Percentiles rank a stretch among this genome's conserved stretches.
phyloP scores from a whole-genome alignment of 2,888 invertebrate genomes.

The Athalia rosae region DNA sequence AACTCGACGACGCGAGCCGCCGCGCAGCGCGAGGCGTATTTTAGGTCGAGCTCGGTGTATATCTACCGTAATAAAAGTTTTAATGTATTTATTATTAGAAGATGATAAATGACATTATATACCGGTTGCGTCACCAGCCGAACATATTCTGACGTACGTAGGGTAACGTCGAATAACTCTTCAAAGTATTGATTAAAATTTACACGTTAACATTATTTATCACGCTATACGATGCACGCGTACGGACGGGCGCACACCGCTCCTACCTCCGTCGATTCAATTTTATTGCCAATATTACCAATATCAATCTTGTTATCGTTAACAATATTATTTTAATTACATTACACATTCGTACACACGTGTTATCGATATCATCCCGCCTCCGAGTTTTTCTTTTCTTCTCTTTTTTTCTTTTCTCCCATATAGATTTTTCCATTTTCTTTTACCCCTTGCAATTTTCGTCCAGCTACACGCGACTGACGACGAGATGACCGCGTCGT shows the following conservation, averaged over 20 bases:
- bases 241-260: background rate
- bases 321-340: too few species aligned
- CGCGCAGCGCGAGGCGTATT: constrained; percentile 1
- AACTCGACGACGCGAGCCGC: constrained; percentile 4
- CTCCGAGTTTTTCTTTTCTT: too few species aligned
- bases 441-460: too few species aligned
- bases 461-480: too few species aligned
- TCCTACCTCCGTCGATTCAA: too few species aligned
- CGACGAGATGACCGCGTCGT: too few species aligned
- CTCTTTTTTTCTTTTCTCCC: too few species aligned
- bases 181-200: constrained; percentile 35
- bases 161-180: background rate
- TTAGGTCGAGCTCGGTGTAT: constrained; percentile 30
- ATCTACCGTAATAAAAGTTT: constrained; percentile 62
- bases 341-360: too few species aligned
- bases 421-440: too few species aligned
- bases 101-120: constrained; percentile 65
- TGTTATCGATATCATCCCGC: too few species aligned
- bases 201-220: constrained; percentile 35
- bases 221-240: background rate
- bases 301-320: too few species aligned
- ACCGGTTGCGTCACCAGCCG: constrained; percentile 54
- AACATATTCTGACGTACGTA: constrained; percentile 35
- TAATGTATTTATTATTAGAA: constrained; percentile 67
- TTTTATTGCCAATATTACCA: too few species aligned